phyloP scores from a whole-genome alignment of 2,888 invertebrate species.

The Gortyna flavago region DNA sequence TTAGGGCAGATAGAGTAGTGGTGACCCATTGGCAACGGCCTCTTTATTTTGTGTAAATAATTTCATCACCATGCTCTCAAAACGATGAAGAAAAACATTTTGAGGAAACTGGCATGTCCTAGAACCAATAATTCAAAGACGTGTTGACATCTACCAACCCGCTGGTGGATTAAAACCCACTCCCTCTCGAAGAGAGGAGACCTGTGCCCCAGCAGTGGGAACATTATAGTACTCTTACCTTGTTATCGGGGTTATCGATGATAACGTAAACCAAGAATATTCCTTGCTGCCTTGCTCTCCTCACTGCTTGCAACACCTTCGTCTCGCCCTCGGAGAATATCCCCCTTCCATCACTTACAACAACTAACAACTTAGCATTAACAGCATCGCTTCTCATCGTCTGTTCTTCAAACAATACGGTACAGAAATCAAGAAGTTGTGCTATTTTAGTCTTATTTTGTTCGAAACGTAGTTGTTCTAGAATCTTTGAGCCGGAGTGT shows the following conservation, averaged over 20 bases:
- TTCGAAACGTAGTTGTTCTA: slow-evolving; percentile 95
- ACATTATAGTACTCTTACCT: slow-evolving; percentile 88
- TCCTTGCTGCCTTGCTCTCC: slow-evolving; percentile 94
- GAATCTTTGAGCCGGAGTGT: slow-evolving; percentile 94
- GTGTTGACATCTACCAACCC: no score
- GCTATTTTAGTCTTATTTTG: slow-evolving; percentile 97
- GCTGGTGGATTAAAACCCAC: no score
- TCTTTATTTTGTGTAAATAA: no score
- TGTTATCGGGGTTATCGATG: slow-evolving; percentile 97
- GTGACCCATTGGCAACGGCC: background rate
- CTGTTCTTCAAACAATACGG: slow-evolving; percentile 89
- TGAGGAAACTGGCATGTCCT: background rate
- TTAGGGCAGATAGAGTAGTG: background rate
- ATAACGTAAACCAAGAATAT: slow-evolving; percentile 99
- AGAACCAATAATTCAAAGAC: no score
- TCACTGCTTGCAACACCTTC: slow-evolving; percentile 93
- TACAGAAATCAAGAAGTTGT: slow-evolving; percentile 94
- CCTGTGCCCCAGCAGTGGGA: background rate
- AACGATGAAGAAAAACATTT: no score
- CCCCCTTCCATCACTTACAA: slow-evolving; percentile 98
- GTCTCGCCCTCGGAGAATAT: slow-evolving; percentile 96
- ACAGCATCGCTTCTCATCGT: slow-evolving; percentile 88
- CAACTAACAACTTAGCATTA: slow-evolving; percentile 95
- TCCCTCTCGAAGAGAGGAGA: background rate
- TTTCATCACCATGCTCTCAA: no score